A percentile compares a stretch with the other conserved stretches of the same genome.
phyloP scores from a whole-genome alignment of 2,888 invertebrate species.

The Clitarchus hookeri region DNA sequence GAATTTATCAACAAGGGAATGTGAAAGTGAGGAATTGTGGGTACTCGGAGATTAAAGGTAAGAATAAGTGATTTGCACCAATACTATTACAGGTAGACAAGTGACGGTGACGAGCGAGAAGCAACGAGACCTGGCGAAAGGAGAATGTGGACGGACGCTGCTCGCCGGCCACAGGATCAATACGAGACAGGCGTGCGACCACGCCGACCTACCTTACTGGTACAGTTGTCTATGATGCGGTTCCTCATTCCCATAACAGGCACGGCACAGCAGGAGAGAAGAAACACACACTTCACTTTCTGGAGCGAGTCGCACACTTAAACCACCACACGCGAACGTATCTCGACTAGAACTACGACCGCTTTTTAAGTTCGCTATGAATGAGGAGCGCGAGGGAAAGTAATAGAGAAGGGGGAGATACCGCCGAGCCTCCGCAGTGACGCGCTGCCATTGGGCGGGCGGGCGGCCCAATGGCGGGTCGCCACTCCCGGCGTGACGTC shows the following conservation, averaged over 20 bases:
- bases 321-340: background rate
- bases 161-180: background rate
- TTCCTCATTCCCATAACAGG: conserved; percentile 7
- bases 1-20: too few species aligned
- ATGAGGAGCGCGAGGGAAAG: background rate
- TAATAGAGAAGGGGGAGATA: background rate
- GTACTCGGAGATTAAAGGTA: too few species aligned
- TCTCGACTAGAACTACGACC: background rate
- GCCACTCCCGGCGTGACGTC: background rate
- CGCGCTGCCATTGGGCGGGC: background rate
- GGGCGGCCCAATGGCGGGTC: background rate
- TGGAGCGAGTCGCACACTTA: background rate
- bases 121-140: too few species aligned
- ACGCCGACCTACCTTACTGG: background rate
- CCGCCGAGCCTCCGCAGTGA: background rate
- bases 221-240: background rate
- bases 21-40: too few species aligned
- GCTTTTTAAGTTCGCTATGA: background rate
- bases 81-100: too few species aligned
- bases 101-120: too few species aligned
- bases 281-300: background rate
- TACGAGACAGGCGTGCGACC: background rate
- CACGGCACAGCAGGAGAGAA: background rate
- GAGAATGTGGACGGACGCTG: too few species aligned
- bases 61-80: too few species aligned